Base-by-base conservation (phyloP, 2,113 vertebrate species). In the Pelodiscus sinensis region DNA sequence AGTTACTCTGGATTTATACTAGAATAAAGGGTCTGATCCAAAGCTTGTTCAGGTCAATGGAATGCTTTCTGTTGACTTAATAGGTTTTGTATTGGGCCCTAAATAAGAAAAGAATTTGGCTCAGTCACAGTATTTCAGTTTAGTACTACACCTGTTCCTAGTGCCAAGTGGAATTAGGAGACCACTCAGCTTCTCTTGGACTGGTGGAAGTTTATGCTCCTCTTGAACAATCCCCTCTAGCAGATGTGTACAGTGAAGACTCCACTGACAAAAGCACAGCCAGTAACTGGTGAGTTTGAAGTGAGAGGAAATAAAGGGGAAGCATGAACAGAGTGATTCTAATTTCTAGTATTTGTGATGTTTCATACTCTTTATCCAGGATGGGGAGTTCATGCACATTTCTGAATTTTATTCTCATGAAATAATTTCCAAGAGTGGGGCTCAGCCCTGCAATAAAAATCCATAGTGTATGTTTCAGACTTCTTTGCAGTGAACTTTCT, bases 51-150 rank as follows among this genome's bases (percentile, higher is more conserved):
- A 96, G 95, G 94, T 95, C 96, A 96, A 95, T 94, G 87, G 88
- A 94, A 96, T 62, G 95, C 91, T 95, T 97, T 97, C 92, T 97
- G 95, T 96, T 96, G 96, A 94, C 96, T 96, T 96, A 97, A 92
- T 94, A 97, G 93, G 92, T 94, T 97, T 97, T 94, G 91, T 94
- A 97, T 95, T 96, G 96, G 93, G 92, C 94, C 96, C 90, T 95
- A 96, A 96, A 96, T 94, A 96, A 97, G 96, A 97, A 96, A 92
- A 97, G 93, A 96, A 94, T 96, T 96, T 95, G 95, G 86, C 94
- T 96, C 96, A 95, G 96, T 96, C 90, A 85, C 93, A 95, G 92
- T 95, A 97, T 97, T 96, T 96, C 93, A 91, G 91, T 97, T 96
- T 96, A 96, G 93, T 96, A 88, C 95, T 95, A 85, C 87, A 91